Conservation (phyloP, 1,140 invertebrate genomes). For the Physella acuta region DNA sequence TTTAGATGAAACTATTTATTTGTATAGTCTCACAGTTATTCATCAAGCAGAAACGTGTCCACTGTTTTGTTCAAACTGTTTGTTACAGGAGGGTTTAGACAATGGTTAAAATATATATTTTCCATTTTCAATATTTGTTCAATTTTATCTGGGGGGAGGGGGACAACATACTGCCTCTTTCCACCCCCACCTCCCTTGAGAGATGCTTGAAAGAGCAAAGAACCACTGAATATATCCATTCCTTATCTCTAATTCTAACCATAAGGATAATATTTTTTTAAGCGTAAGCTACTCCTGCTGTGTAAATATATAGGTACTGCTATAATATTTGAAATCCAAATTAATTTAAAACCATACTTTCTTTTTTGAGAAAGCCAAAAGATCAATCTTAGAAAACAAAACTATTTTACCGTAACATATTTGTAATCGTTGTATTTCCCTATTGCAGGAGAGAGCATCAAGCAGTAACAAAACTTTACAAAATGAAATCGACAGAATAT, state of each 20-base stretch:
- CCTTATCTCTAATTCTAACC: too few species aligned
- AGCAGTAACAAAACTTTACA: not conserved
- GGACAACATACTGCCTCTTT: too few species aligned
- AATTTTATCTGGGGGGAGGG: too few species aligned
- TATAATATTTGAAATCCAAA: not conserved
- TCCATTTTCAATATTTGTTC: not conserved
- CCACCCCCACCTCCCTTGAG: too few species aligned
- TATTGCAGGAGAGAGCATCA: slow-evolving; percentile 3
- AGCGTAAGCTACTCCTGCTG: not conserved
- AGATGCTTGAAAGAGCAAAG: too few species aligned
- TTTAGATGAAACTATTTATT: not conserved
- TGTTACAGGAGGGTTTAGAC: not conserved
- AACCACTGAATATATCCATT: too few species aligned
- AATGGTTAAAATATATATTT: not conserved
- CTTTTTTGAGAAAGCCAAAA: not conserved
- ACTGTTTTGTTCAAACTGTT: not conserved
- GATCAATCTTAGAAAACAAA: not conserved
- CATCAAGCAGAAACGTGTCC: not conserved
- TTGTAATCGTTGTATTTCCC: not conserved
- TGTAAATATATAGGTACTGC: not conserved
- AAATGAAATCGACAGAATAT: slow-evolving; percentile 15
- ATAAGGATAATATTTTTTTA: not conserved
- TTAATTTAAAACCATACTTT: not conserved
- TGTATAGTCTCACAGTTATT: not conserved
- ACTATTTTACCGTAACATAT: not conserved